These are phyloP conservation scores for Platichthys flesus DNA, from an alignment of 2,113 vertebrate genomes.

Conservation along the genomic window DNA sequence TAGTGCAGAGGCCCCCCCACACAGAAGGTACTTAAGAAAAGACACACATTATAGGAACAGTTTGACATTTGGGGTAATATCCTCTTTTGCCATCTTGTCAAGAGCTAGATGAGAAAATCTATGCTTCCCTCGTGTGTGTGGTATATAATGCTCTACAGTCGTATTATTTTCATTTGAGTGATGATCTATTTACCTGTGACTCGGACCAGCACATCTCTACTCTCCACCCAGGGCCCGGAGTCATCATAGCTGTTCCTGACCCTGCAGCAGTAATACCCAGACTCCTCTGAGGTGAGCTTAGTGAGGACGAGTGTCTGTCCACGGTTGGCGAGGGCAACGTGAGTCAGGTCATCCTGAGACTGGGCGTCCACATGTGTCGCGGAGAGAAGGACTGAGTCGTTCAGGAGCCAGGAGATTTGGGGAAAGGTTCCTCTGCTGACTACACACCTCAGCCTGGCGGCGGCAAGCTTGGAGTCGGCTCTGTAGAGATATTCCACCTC, in stretches of 20 bases:
- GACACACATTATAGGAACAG: background rate
- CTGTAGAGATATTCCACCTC: constrained; percentile 76
- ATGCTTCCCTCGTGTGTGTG: background rate
- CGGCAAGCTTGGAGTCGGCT: constrained; percentile 41
- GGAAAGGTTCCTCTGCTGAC: constrained; percentile 78
- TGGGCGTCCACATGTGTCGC: constrained; percentile 8
- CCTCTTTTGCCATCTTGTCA: background rate
- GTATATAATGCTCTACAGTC: too few species aligned
- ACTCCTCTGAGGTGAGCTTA: constrained; percentile 40
- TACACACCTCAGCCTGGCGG: constrained; percentile 67
- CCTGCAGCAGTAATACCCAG: constrained; percentile 78
- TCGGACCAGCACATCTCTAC: constrained; percentile 62
- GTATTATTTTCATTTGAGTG: background rate
- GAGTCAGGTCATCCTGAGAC: background rate
- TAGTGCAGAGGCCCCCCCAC: background rate
- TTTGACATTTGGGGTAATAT: background rate
- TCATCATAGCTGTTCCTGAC: constrained; percentile 78
- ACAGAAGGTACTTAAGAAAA: background rate
- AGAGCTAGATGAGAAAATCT: too few species aligned
- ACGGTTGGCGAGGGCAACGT: background rate
- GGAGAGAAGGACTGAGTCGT: constrained; percentile 58
- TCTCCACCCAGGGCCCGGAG: constrained; percentile 74
- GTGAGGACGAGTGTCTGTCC: constrained; percentile 68
- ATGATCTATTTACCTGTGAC: constrained; percentile 65
- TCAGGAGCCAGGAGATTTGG: constrained; percentile 72